Evolutionary conservation across 2,888 invertebrate species (phyloP).

Genomic region (Pterobdella sp.): DNA sequence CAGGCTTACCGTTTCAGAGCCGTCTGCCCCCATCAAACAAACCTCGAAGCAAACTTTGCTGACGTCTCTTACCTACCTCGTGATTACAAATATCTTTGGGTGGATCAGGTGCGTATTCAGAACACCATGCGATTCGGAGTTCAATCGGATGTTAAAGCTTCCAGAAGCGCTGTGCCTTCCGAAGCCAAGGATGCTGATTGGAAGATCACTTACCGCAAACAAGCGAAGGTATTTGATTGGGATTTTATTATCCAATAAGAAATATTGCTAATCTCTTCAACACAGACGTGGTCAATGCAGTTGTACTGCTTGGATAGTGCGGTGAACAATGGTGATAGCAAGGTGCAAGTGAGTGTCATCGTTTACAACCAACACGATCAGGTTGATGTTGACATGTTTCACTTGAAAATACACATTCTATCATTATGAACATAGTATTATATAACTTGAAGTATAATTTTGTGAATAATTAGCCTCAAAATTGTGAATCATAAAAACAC

Average conservation of each 20-base stretch:
- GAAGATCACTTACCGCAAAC: slow-evolving; percentile 50
- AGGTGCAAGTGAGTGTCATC: slow-evolving; percentile 45
- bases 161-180: slow-evolving; percentile 47
- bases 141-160: slow-evolving; percentile 50
- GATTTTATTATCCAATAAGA: neutral
- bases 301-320: slow-evolving; percentile 49
- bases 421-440: too few species aligned
- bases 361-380: slow-evolving; percentile 46
- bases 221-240: slow-evolving; percentile 37
- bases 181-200: slow-evolving; percentile 47
- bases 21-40: slow-evolving; percentile 44
- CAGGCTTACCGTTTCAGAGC: slow-evolving; percentile 50
- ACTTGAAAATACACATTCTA: too few species aligned
- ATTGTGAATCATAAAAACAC: too few species aligned
- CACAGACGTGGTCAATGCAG: slow-evolving; percentile 44
- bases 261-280: neutral
- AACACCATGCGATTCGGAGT: slow-evolving; percentile 50
- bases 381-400: too few species aligned
- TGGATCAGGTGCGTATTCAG: slow-evolving; percentile 49
- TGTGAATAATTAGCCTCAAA: too few species aligned
- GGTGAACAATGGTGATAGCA: slow-evolving; percentile 45
- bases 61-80: slow-evolving; percentile 47
- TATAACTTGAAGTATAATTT: too few species aligned
- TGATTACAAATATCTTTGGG: slow-evolving; percentile 47
- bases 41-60: slow-evolving; percentile 44